Conservation (phyloP, 2,797 vertebrate genomes). For the Cichlasoma orientale region DNA sequence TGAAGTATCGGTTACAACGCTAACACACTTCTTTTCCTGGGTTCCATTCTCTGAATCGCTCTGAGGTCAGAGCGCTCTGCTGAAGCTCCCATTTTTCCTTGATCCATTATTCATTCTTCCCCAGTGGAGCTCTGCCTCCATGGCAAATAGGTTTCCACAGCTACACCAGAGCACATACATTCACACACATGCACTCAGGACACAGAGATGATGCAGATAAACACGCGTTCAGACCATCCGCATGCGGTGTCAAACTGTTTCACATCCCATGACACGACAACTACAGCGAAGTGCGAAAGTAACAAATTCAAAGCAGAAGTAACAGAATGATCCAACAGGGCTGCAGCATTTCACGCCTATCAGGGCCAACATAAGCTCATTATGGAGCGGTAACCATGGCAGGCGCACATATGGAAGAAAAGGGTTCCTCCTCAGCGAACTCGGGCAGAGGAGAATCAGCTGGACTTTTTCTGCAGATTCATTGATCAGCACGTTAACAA, state of each 20-base stretch:
- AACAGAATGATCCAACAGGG: conserved; percentile 49
- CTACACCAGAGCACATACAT: conserved; percentile 43
- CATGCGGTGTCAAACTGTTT: conserved; percentile 3
- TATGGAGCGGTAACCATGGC: conserved; percentile 54
- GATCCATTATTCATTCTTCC: conserved; percentile 81
- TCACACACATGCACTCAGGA: conserved; percentile 15
- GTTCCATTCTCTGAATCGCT: conserved; percentile 62
- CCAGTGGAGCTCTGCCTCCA: conserved; percentile 68
- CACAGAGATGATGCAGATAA: conserved; percentile 30
- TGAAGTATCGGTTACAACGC: conserved; percentile 63
- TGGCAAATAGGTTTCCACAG: conserved; percentile 73
- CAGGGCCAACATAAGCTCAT: conserved; percentile 68
- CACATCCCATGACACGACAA: conserved; percentile 35
- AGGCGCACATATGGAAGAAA: conserved; percentile 35
- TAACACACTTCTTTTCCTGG: conserved; percentile 56
- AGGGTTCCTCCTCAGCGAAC: conserved; percentile 5
- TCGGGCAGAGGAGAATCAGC: conserved; percentile 20
- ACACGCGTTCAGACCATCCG: conserved; percentile 13
- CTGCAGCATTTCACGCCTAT: conserved; percentile 62
- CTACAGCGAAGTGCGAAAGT: conserved; percentile 12
- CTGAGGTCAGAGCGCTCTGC: conserved; percentile 68
- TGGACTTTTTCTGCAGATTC: conserved; percentile 41
- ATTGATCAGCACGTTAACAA: conserved; percentile 52
- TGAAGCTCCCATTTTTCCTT: conserved; percentile 77
- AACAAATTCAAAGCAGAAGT: conserved; percentile 59